These are phyloP conservation scores for Salticus scenicus DNA, from an alignment of 2,888 invertebrate genomes.

Conservation along the genomic window DNA sequence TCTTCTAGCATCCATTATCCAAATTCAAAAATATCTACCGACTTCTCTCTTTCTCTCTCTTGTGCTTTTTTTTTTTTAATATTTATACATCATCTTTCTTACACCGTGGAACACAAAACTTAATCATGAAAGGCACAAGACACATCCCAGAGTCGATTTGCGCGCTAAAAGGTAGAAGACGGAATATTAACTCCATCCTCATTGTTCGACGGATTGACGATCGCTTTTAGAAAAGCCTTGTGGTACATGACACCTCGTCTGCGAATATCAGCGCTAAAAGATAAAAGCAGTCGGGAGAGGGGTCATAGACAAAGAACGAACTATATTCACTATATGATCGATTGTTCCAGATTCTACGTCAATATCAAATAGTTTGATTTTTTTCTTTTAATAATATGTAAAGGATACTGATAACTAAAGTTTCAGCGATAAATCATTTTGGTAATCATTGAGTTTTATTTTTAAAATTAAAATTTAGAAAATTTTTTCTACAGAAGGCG, in stretches of 20 bases:
- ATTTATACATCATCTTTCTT: background rate
- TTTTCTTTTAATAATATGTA: too few relatives aligned
- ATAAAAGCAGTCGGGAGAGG: conserved; percentile 39
- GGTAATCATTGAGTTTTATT: too few relatives aligned
- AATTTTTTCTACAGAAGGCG: too few relatives aligned
- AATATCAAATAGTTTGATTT: too few relatives aligned
- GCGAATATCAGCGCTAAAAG: conserved; percentile 20
- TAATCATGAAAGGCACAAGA: background rate
- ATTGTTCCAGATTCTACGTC: too few relatives aligned
- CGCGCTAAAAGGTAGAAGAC: conserved; percentile 12
- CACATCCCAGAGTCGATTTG: conserved; percentile 38
- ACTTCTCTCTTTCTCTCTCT: background rate
- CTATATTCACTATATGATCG: background rate
- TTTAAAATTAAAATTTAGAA: too few relatives aligned
- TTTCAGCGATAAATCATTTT: too few relatives aligned
- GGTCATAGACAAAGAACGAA: conserved; percentile 46
- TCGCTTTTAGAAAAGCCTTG: conserved; percentile 40
- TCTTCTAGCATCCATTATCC: background rate
- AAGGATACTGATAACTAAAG: too few relatives aligned
- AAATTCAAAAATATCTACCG: background rate
- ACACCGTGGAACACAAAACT: background rate
- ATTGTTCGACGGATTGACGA: conserved; percentile 25
- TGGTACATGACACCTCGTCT: conserved; percentile 45
- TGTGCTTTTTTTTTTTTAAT: background rate
- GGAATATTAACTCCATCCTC: conserved; percentile 37